A percentile compares a stretch with the other conserved stretches of the same genome.
These are phyloP conservation scores for Leistus spinibarbis DNA, from an alignment of 2,888 invertebrate genomes.

Conservation along the genomic window DNA sequence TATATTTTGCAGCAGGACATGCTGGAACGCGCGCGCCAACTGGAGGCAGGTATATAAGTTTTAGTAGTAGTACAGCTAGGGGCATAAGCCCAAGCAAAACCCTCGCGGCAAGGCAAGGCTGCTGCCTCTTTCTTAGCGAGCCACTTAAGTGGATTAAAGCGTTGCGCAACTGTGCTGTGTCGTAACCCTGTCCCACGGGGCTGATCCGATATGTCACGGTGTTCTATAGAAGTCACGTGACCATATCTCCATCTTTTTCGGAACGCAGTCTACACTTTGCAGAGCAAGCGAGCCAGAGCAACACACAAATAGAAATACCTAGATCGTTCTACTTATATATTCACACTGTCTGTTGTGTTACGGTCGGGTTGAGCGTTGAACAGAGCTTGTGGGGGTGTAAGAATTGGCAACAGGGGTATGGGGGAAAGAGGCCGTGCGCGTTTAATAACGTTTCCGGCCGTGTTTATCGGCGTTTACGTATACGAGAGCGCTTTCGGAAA, in stretches of 20 bases:
- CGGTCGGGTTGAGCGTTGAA: background rate
- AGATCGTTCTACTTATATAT: background rate
- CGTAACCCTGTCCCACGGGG: slow-evolving; percentile 41
- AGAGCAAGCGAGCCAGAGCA: background rate
- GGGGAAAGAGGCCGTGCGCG: background rate
- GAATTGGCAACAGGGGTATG: background rate
- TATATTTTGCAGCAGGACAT: slow-evolving; percentile 14
- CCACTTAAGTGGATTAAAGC: slow-evolving; percentile 49
- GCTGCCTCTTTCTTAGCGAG: slow-evolving; percentile 41
- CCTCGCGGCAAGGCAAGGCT: background rate
- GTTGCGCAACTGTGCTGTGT: slow-evolving; percentile 46
- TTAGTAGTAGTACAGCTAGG: background rate
- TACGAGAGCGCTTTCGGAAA: slow-evolving; percentile 10
- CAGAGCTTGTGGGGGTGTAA: background rate
- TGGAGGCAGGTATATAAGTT: background rate
- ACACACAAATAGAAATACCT: background rate
- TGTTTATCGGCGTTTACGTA: slow-evolving; percentile 35
- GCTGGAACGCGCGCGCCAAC: background rate
- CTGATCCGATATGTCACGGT: slow-evolving; percentile 43
- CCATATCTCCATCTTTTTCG: slow-evolving; percentile 22
- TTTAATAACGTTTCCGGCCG: slow-evolving; percentile 22
- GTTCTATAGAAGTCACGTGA: slow-evolving; percentile 39
- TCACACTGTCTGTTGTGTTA: background rate
- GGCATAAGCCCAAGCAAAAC: background rate
- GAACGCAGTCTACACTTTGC: background rate